phyloP scores from a whole-genome alignment of 35 echinoderm and acorn worm species.

The Anneissia japonica region DNA sequence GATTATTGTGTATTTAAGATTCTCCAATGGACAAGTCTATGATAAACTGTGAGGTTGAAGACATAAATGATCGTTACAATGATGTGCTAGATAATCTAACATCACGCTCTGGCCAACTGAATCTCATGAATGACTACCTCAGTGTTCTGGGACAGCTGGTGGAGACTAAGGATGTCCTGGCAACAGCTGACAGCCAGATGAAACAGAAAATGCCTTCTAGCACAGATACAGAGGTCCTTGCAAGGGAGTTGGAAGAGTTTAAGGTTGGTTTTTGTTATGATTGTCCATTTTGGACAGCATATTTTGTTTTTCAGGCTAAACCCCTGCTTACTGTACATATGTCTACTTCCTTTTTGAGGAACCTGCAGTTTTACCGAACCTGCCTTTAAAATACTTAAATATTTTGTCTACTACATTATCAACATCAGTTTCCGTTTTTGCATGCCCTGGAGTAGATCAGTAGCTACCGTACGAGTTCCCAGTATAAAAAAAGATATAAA shows the following conservation, averaged over 20 bases:
- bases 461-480: too few species aligned
- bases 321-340: too few species aligned
- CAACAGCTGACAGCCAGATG: constrained; percentile 52
- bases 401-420: too few species aligned
- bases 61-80: constrained; percentile 46
- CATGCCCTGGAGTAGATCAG: too few species aligned
- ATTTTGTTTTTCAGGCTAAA: too few species aligned
- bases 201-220: constrained; percentile 25
- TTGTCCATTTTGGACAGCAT: too few species aligned
- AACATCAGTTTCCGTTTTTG: too few species aligned
- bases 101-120: constrained; percentile 54
- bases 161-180: constrained; percentile 63
- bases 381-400: too few species aligned
- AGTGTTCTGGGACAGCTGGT: constrained; percentile 51
- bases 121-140: constrained; percentile 69
- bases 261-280: constrained; percentile 30
- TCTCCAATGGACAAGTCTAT: constrained; percentile 33
- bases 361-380: too few species aligned
- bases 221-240: constrained; percentile 57
- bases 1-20: neutral
- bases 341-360: too few species aligned
- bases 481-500: too few species aligned
- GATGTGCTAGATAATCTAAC: constrained; percentile 50
- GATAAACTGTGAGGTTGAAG: constrained; percentile 50
- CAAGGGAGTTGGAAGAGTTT: constrained; percentile 66